phyloP scores from a whole-genome alignment of 1,140 invertebrate genomes.

The Varroa destructor region DNA sequence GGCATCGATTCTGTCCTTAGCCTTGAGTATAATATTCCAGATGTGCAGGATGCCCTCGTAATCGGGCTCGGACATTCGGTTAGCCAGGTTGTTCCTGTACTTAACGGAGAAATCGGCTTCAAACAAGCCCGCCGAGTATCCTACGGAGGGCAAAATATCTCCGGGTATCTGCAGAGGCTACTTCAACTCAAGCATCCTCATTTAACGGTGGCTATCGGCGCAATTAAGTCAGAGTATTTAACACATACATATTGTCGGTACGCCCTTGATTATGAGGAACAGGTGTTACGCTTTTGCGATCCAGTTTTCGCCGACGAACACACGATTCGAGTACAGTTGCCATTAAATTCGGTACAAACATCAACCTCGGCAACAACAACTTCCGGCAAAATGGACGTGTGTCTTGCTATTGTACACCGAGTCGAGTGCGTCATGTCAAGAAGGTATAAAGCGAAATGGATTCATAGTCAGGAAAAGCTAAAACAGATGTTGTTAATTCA shows the following conservation, averaged over 20 bases:
- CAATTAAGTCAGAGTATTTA: conserved; percentile 69
- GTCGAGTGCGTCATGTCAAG: conserved; percentile 31
- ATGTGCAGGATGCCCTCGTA: conserved; percentile 52
- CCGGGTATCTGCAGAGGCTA: conserved; percentile 69
- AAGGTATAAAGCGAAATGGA: conserved; percentile 18
- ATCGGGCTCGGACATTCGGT: conserved; percentile 72
- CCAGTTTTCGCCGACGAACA: conserved; percentile 65
- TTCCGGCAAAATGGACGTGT: conserved; percentile 33
- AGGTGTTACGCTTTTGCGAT: conserved; percentile 63
- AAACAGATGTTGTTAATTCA: conserved; percentile 1
- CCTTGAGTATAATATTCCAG: conserved; percentile 54
- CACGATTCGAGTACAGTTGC: conserved; percentile 44
- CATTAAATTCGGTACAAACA: conserved; percentile 33
- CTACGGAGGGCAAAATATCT: conserved; percentile 69
- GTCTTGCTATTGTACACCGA: conserved; percentile 31
- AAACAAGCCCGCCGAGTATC: conserved; percentile 63
- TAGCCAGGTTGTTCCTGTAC: conserved; percentile 69
- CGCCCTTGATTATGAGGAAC: conserved; percentile 60
- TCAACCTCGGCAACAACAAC: conserved; percentile 30
- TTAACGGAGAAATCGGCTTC: conserved; percentile 54
- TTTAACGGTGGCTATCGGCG: conserved; percentile 69
- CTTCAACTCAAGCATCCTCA: conserved; percentile 85
- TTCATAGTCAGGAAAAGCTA: conserved; percentile 22
- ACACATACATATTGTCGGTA: conserved; percentile 64
- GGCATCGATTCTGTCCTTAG: conserved; percentile 75